phyloP scores from a whole-genome alignment of 2,113 vertebrate species.

The Aleadryas rufinucha region DNA sequence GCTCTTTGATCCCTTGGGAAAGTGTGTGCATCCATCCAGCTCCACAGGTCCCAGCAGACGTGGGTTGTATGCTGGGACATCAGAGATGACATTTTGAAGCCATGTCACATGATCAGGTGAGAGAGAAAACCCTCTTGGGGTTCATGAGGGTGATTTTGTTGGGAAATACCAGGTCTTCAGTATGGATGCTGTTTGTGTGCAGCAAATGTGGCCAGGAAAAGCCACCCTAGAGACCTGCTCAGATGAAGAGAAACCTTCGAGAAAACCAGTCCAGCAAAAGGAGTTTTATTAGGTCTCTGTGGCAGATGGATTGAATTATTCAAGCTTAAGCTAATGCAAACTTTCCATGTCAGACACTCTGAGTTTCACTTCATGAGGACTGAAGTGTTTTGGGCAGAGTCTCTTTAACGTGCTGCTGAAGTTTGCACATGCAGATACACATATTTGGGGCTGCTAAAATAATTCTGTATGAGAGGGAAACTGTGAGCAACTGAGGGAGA shows the following conservation, averaged over 20 bases:
- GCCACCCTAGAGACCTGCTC: not conserved
- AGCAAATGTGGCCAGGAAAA: not conserved
- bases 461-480: slow-evolving; percentile 28
- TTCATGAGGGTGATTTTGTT: not conserved
- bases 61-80: not conserved
- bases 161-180: not conserved
- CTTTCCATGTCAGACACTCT: not conserved
- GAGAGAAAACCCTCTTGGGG: not conserved
- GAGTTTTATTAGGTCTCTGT: not conserved
- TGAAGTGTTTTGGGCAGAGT: not conserved
- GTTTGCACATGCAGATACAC: not conserved
- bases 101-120: fast-evolving
- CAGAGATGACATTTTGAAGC: not conserved
- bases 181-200: not conserved
- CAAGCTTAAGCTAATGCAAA: not conserved
- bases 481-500: slow-evolving; percentile 6
- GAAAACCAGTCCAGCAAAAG: not conserved
- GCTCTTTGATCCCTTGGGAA: not conserved
- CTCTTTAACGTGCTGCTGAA: not conserved
- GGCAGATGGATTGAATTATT: slow-evolving; percentile 34
- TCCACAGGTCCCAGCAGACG: not conserved
- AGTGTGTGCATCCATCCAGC: not conserved
- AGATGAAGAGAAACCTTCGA: not conserved
- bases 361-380: not conserved
- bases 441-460: slow-evolving; percentile 24